A percentile compares a stretch with the other conserved stretches of the same genome.
Conservation (phyloP, 2,888 invertebrate genomes). For the Exocentrus adspersus region DNA sequence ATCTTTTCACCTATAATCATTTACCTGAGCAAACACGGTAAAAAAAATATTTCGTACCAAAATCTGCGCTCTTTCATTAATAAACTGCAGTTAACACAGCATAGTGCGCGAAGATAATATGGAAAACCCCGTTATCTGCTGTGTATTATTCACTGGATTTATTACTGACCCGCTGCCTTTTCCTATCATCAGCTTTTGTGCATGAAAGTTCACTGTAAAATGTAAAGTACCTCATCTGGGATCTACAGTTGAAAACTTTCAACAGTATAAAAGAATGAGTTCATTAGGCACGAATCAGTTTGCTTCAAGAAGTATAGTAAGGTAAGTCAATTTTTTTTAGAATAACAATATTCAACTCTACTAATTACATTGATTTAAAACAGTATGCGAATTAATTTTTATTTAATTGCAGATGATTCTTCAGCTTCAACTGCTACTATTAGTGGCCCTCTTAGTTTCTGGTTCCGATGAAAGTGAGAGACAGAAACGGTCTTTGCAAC, state of each 20-base stretch:
- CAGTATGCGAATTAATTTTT: not conserved
- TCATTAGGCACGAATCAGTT: slow-evolving; percentile 1
- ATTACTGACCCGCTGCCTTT: not conserved
- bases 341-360: too few species aligned
- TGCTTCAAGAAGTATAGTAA: too few species aligned
- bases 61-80: too few species aligned
- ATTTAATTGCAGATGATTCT: slow-evolving; percentile 13
- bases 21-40: too few species aligned
- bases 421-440: not conserved
- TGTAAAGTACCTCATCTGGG: slow-evolving; percentile 15
- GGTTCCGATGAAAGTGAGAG: not conserved
- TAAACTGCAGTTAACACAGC: too few species aligned
- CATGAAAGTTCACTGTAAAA: not conserved
- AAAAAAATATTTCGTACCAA: not conserved
- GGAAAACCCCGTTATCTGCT: slow-evolving; percentile 8
- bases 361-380: too few species aligned
- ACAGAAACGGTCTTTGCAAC: slow-evolving; percentile 7
- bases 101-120: not conserved
- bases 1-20: too few species aligned
- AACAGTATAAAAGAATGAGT: not conserved
- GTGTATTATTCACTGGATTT: not conserved
- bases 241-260: not conserved
- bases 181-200: not conserved
- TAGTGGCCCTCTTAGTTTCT: not conserved
- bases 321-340: too few species aligned